phyloP scores from a whole-genome alignment of 2,113 vertebrate species.

The Sminthopsis crassicaudata region DNA sequence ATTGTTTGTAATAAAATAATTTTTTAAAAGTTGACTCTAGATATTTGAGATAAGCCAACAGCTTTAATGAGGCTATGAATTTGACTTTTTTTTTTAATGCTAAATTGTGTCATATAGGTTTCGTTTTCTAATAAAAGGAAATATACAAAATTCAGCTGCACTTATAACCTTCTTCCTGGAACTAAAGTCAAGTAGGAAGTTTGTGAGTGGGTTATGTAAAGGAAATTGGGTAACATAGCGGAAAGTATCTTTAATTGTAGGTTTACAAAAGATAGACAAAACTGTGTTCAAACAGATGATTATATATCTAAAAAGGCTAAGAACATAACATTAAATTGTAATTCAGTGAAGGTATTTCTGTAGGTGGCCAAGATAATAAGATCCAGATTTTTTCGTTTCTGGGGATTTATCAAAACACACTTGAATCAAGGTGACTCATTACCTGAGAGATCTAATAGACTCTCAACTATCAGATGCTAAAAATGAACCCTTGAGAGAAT shows the following conservation, averaged over 20 bases:
- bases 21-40: background rate
- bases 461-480: background rate
- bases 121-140: background rate
- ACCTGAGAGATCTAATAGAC: background rate
- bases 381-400: background rate
- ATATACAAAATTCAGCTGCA: background rate
- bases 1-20: background rate
- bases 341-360: background rate
- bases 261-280: background rate
- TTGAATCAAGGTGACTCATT: background rate
- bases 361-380: background rate
- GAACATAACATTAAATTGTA: background rate
- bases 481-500: background rate
- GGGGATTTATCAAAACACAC: background rate
- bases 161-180: background rate
- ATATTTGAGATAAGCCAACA: background rate
- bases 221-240: background rate
- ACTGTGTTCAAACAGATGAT: background rate
- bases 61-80: background rate
- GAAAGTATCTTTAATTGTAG: background rate
- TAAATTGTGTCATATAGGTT: background rate
- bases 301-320: background rate
- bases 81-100: background rate
- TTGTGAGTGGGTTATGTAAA: background rate
- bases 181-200: background rate